These are phyloP conservation scores for Ridgeia piscesae DNA, from an alignment of 1,140 invertebrate species.

Conservation along the genomic window DNA sequence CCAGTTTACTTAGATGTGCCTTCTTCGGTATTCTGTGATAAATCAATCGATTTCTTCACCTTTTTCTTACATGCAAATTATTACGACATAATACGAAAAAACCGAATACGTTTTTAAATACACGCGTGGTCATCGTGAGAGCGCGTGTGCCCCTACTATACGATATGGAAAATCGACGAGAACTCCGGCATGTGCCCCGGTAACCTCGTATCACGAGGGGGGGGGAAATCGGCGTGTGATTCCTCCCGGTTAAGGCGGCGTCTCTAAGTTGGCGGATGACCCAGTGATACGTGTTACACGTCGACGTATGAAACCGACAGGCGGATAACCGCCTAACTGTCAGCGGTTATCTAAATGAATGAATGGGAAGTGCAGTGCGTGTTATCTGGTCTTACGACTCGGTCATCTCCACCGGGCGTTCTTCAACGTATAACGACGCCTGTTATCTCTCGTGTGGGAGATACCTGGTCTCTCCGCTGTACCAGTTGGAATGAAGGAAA, in stretches of 20 bases:
- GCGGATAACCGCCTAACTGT: neutral
- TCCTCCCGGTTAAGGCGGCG: neutral
- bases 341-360: neutral
- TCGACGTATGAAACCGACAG: neutral
- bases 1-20: too few species aligned
- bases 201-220: neutral
- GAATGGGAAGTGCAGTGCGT: neutral
- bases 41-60: too few species aligned
- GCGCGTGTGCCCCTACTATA: too few species aligned
- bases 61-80: too few species aligned
- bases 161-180: neutral
- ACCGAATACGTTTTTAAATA: too few species aligned
- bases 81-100: too few species aligned
- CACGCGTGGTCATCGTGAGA: too few species aligned
- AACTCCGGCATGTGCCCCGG: neutral
- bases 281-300: neutral
- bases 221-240: neutral
- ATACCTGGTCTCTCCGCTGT: neutral
- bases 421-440: neutral
- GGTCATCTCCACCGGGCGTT: neutral
- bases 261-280: neutral
- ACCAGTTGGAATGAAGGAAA: neutral
- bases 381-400: neutral
- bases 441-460: neutral
- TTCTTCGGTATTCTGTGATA: too few species aligned